These are phyloP conservation scores for Saccostrea cuccullata DNA, from an alignment of 1,140 invertebrate species.

Conservation along the genomic window DNA sequence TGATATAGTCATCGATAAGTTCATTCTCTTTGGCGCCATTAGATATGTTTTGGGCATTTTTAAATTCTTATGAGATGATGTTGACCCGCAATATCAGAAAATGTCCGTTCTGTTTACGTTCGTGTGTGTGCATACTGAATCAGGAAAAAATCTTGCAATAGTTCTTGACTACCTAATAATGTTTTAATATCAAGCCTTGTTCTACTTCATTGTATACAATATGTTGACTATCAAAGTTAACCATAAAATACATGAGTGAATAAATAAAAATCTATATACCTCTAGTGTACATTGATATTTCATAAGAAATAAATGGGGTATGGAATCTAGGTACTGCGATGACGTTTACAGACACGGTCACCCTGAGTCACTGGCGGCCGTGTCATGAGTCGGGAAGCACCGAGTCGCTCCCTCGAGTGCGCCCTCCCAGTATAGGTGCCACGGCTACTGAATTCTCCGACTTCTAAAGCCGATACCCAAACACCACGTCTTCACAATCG, in stretches of 20 bases:
- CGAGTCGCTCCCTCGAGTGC: not conserved
- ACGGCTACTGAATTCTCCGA: constrained; percentile 31
- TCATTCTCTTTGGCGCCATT: constrained; percentile 19
- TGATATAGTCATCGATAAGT: not conserved
- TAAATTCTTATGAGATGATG: not conserved
- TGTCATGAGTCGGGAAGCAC: constrained; percentile 1
- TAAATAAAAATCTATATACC: no score
- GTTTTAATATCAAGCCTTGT: no score
- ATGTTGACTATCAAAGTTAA: no score
- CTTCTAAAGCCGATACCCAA: not conserved
- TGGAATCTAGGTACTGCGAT: no score
- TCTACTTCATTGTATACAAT: no score
- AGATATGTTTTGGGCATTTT: constrained; percentile 15
- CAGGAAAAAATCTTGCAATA: not conserved
- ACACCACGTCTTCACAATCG: not conserved
- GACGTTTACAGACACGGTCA: no score
- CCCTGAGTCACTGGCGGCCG: not conserved
- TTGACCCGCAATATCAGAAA: not conserved
- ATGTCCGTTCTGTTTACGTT: not conserved
- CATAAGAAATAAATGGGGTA: no score
- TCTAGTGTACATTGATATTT: no score
- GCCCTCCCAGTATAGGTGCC: not conserved
- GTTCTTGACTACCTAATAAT: constrained; percentile 1
- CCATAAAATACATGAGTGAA: no score
- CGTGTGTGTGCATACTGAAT: constrained; percentile 14